Conservation (phyloP, 2,797 vertebrate genomes). For the Silurus lanzhouensis region DNA sequence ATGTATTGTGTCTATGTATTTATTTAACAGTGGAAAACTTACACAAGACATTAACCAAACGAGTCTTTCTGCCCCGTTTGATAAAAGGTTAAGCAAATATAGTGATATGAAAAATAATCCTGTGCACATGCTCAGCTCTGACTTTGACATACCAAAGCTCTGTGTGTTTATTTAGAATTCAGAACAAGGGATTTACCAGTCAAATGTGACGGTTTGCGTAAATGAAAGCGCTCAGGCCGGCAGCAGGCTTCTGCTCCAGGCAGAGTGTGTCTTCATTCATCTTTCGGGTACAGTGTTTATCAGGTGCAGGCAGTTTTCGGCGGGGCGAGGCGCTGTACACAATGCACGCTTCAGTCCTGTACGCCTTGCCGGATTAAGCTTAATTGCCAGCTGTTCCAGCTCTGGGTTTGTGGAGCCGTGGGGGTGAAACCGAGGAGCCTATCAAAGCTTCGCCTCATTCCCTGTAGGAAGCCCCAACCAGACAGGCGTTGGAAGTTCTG, state of each 20-base stretch:
- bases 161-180: background rate
- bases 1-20: background rate
- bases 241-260: slow-evolving; percentile 14
- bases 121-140: background rate
- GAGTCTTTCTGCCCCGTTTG: background rate
- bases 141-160: background rate
- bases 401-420: slow-evolving; percentile 51
- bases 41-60: background rate
- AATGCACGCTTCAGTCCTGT: slow-evolving; percentile 27
- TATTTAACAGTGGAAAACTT: background rate
- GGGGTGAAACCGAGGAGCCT: slow-evolving; percentile 38
- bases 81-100: slow-evolving; percentile 4
- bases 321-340: background rate
- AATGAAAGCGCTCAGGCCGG: background rate
- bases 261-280: slow-evolving; percentile 10
- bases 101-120: background rate
- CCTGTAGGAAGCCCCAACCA: slow-evolving; percentile 57
- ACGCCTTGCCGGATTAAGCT: slow-evolving; percentile 48
- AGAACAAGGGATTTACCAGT: slow-evolving; percentile 17
- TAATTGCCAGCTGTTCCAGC: slow-evolving; percentile 60
- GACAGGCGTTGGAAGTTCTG: slow-evolving; percentile 63
- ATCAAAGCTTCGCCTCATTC: slow-evolving; percentile 49
- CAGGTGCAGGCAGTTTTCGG: slow-evolving; percentile 14
- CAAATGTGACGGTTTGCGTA: slow-evolving; percentile 8
- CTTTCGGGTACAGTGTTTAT: slow-evolving; percentile 16